phyloP scores from a whole-genome alignment of 2,888 invertebrate genomes.

The Corythucha ciliata region DNA sequence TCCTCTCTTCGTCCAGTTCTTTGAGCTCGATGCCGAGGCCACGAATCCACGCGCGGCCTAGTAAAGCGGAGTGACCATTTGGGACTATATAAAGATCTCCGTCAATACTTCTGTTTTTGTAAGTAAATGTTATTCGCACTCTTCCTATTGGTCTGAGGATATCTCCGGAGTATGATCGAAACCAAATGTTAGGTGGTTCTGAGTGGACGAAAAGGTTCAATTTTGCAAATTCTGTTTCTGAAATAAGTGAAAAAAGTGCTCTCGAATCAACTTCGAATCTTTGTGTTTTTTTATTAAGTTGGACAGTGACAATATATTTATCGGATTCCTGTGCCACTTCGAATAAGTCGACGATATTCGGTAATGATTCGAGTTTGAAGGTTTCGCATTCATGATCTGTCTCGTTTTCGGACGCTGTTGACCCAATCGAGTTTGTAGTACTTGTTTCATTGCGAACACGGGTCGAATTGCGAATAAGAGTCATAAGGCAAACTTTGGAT shows the following conservation, averaged over 20 bases:
- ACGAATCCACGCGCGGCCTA: constrained; percentile 4
- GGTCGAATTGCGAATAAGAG: too few species aligned
- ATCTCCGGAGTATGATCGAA: neutral
- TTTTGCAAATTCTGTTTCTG: neutral
- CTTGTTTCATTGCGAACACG: too few species aligned
- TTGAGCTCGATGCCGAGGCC: neutral
- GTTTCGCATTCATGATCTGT: too few species aligned
- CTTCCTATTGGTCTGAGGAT: constrained; percentile 7
- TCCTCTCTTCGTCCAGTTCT: constrained; percentile 2
- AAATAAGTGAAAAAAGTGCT: neutral
- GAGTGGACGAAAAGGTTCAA: neutral
- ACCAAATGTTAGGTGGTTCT: neutral
- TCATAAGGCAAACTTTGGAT: too few species aligned
- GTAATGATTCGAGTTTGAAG: too few species aligned
- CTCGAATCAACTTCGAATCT: constrained; percentile 2
- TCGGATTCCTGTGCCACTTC: neutral
- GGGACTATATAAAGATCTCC: constrained; percentile 1
- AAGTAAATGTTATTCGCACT: neutral
- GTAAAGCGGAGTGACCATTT: neutral
- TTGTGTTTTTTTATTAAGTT: constrained; percentile 1
- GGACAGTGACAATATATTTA: constrained; percentile 8
- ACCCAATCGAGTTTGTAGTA: too few species aligned
- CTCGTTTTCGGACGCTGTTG: too few species aligned
- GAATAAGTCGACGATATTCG: neutral
- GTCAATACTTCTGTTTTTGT: neutral